A percentile compares a stretch with the other conserved stretches of the same genome.
phyloP scores from a whole-genome alignment of 2,888 invertebrate species.

The Luperina testacea region DNA sequence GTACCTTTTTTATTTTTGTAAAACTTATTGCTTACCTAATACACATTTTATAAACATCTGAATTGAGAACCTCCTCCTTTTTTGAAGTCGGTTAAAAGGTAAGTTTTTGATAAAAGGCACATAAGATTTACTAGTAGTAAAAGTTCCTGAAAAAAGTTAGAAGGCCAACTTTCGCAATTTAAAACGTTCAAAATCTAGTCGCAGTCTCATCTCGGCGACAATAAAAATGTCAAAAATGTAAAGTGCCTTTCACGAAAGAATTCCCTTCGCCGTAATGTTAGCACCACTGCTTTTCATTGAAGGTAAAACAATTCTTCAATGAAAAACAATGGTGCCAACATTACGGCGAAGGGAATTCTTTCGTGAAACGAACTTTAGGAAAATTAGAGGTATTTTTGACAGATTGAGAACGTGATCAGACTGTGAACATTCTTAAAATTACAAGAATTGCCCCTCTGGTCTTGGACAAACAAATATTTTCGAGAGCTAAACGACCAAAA shows the following conservation, averaged over 20 bases:
- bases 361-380: no score
- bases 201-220: background rate
- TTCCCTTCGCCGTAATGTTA: no score
- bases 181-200: background rate
- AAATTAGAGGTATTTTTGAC: background rate
- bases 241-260: no score
- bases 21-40: background rate
- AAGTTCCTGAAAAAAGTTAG: background rate
- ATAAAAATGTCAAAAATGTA: background rate
- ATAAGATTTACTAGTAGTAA: background rate
- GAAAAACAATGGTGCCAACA: no score
- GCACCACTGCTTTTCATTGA: no score
- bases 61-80: no score
- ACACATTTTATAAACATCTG: background rate
- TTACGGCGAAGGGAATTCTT: no score
- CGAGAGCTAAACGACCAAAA: background rate
- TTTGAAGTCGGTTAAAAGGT: background rate
- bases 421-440: background rate
- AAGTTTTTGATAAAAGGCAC: constrained; percentile 9
- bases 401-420: background rate
- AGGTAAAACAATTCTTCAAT: no score
- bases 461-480: background rate
- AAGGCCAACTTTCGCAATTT: no score
- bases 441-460: background rate
- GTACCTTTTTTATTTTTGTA: constrained; percentile 41